phyloP scores from a whole-genome alignment of 1,140 invertebrate species.

The Saccostrea echinata region DNA sequence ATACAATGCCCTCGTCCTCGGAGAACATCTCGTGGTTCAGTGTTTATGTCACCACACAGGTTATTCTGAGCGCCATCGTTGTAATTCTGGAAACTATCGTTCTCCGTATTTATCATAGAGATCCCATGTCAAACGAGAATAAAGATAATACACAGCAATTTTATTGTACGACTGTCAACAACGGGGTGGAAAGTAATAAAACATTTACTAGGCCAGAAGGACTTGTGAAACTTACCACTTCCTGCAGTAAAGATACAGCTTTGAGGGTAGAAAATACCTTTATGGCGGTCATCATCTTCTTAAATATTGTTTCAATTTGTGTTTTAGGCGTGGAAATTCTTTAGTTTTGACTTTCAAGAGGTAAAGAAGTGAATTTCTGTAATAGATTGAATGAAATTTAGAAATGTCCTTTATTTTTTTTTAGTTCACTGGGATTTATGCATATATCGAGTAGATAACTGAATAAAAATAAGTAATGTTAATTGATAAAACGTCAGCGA shows the following conservation, averaged over 20 bases:
- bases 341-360: no score
- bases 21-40: conserved; percentile 2
- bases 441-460: no score
- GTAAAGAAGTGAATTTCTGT: no score
- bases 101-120: not conserved
- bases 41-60: not conserved
- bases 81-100: not conserved
- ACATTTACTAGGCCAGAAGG: not conserved
- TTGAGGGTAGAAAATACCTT: not conserved
- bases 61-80: not conserved
- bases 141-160: not conserved
- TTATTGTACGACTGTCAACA: not conserved
- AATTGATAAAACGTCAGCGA: no score
- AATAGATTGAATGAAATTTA: no score
- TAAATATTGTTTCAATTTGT: not conserved
- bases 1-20: not conserved
- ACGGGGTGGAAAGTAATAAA: not conserved
- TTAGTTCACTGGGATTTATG: no score
- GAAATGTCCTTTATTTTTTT: no score
- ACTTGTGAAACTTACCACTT: not conserved
- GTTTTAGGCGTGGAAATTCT: not conserved
- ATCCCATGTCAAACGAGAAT: not conserved
- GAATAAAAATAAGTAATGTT: no score
- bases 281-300: not conserved
- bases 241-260: not conserved